Conservation (phyloP, 2,113 vertebrate genomes). For the Mobula birostris region DNA sequence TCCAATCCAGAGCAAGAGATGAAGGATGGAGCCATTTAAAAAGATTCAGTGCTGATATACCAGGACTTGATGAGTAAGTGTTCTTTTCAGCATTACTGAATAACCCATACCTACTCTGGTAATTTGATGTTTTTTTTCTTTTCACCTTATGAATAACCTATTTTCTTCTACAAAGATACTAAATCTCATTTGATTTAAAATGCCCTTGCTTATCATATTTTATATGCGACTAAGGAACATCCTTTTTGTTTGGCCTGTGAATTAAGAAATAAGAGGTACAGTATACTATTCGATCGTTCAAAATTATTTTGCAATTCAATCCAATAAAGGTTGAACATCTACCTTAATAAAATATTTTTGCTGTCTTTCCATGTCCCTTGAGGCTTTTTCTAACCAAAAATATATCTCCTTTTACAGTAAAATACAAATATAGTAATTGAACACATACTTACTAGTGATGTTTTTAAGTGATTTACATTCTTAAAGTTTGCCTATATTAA, state of each 20-base stretch:
- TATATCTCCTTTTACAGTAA: no score
- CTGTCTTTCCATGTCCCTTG: no score
- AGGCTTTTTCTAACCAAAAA: no score
- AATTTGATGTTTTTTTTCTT: not conserved
- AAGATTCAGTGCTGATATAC: constrained; percentile 61
- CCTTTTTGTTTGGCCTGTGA: not conserved
- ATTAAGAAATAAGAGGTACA: no score
- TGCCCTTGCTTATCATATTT: no score
- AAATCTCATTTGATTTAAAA: not conserved
- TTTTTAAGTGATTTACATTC: not conserved
- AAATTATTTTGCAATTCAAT: no score
- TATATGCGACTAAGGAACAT: not conserved
- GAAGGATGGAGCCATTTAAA: constrained; percentile 65
- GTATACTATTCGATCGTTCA: no score
- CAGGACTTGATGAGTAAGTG: constrained; percentile 72
- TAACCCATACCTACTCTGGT: not conserved
- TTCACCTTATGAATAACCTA: not conserved
- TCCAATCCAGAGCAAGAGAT: constrained; percentile 57
- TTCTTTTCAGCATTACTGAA: constrained; percentile 38
- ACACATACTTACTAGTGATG: not conserved
- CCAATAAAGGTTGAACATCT: no score
- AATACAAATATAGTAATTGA: not conserved
- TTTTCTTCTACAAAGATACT: not conserved
- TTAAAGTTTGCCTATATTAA: not conserved
- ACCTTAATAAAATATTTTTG: no score